A percentile compares a stretch with the other conserved stretches of the same genome.
Conservation (phyloP, 2,797 vertebrate genomes). For the Potorous gilbertii region DNA sequence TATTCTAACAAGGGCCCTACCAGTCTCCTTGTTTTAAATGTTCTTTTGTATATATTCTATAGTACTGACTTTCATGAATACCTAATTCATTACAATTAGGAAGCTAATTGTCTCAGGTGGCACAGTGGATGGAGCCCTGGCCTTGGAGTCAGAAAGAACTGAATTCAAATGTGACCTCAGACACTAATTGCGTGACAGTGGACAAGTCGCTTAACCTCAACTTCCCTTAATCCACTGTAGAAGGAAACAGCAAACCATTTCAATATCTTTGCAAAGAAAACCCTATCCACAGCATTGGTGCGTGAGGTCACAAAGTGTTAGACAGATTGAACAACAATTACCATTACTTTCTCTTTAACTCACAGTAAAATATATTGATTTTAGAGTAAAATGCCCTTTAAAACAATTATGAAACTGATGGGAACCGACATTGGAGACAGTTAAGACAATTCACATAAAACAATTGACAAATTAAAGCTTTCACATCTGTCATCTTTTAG, state of each 20-base stretch:
- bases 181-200: background rate
- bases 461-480: slow-evolving; percentile 70
- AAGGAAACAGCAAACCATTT: background rate
- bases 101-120: background rate
- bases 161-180: background rate
- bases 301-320: background rate
- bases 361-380: slow-evolving; percentile 32
- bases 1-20: background rate
- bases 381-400: slow-evolving; percentile 15
- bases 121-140: too few species aligned
- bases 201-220: background rate
- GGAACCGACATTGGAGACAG: slow-evolving; percentile 65
- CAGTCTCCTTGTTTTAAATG: slow-evolving; percentile 31
- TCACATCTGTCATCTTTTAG: slow-evolving; percentile 74
- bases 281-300: background rate
- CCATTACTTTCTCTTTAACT: background rate
- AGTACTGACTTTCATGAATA: slow-evolving; percentile 19
- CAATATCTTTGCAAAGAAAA: background rate
- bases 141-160: background rate
- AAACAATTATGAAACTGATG: slow-evolving; percentile 48
- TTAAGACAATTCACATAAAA: slow-evolving; percentile 65
- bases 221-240: background rate
- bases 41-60: slow-evolving; percentile 50
- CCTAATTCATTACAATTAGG: slow-evolving; percentile 23
- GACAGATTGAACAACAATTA: background rate